Conservation (phyloP, 2,888 invertebrate species). For the Icerya purchasi region DNA sequence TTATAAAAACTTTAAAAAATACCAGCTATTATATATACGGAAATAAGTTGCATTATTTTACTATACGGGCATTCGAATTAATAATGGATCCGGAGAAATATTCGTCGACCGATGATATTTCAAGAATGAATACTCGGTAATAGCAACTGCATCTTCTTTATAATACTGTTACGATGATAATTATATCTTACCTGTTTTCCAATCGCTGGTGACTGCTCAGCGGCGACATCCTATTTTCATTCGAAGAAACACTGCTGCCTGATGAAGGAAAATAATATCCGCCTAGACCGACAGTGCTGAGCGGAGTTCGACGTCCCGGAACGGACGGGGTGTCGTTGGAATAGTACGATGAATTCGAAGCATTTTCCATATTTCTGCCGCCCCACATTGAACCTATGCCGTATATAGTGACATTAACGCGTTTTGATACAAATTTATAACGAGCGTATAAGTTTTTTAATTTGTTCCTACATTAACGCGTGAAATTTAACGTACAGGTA, state of each 20-base stretch:
- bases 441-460: no score
- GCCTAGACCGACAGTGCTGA: slow-evolving; percentile 63
- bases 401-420: no score
- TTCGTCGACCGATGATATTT: no score
- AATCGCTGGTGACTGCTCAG: slow-evolving; percentile 15
- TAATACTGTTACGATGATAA: neutral
- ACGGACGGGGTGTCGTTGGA: slow-evolving; percentile 25
- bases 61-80: no score
- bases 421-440: no score
- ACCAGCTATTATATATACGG: no score
- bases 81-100: no score
- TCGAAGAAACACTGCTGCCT: slow-evolving; percentile 25
- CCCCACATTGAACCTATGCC: neutral
- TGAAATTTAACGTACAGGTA: no score
- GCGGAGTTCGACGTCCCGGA: slow-evolving; percentile 47
- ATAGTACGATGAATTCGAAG: slow-evolving; percentile 15
- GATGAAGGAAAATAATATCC: slow-evolving; percentile 61
- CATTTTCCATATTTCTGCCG: slow-evolving; percentile 10
- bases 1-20: no score
- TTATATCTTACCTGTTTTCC: slow-evolving; percentile 15
- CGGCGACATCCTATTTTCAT: slow-evolving; percentile 58
- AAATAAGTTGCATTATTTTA: no score
- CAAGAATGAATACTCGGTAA: neutral
- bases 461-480: no score
- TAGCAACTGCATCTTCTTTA: neutral